A percentile compares a stretch with the other conserved stretches of the same genome.
These are phyloP conservation scores for Tapirus terrestris DNA, from an alignment of 2,113 vertebrate species.

Conservation along the genomic window DNA sequence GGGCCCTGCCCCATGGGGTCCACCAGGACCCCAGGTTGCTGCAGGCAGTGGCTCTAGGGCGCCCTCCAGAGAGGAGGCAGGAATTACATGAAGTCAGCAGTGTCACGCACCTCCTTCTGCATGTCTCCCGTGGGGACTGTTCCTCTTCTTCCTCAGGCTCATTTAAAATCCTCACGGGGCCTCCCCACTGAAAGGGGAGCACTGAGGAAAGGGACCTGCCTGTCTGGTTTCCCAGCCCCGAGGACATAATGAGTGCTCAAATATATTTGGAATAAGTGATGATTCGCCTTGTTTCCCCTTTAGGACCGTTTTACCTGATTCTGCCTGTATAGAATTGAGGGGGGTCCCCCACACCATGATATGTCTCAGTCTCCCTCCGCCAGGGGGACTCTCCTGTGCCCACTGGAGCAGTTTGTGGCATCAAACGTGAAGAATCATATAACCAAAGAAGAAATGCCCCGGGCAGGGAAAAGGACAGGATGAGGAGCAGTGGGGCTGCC, in stretches of 20 bases:
- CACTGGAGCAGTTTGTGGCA: not conserved
- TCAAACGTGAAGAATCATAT: not conserved
- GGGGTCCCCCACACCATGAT: rapidly evolving
- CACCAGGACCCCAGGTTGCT: too few species aligned
- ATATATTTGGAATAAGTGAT: not conserved
- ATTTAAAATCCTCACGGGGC: not conserved
- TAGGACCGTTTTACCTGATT: too few species aligned
- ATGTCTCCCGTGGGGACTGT: not conserved
- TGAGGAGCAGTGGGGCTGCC: too few species aligned
- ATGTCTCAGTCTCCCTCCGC: not conserved
- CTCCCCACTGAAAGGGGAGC: not conserved
- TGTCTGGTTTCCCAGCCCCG: not conserved
- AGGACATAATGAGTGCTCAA: not conserved
- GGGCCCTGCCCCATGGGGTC: not conserved
- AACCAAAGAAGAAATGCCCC: not conserved
- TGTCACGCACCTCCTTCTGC: not conserved
- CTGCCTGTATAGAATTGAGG: too few species aligned
- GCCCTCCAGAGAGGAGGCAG: not conserved
- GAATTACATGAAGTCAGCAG: not conserved
- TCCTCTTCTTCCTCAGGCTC: not conserved
- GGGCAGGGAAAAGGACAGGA: rapidly evolving
- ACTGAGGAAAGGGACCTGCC: not conserved
- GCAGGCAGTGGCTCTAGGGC: not conserved
- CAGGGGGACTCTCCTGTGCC: not conserved
- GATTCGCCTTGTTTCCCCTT: not conserved